A percentile compares a stretch with the other conserved stretches of the same genome.
Conservation (phyloP, 1,140 invertebrate species). For the Tetramorium simillimum region DNA sequence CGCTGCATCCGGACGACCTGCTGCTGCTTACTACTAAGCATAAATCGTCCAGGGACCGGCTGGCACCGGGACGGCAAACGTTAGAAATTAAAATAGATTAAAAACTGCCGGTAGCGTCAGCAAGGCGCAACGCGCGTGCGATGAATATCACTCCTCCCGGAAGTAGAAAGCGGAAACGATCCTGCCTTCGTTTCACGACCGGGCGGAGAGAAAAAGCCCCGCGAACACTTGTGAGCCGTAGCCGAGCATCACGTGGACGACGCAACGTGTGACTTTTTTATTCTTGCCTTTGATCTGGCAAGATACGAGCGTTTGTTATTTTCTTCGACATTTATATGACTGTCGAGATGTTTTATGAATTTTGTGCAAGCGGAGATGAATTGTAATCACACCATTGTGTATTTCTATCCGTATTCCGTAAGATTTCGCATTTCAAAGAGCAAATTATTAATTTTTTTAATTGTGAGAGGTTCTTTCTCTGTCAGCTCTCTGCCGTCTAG, state of each 20-base stretch:
- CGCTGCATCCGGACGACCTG: slow-evolving; percentile 51
- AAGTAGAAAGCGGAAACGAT: slow-evolving; percentile 20
- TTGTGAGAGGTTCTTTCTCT: not conserved
- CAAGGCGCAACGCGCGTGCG: not conserved
- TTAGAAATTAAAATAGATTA: slow-evolving; percentile 81
- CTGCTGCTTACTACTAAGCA: slow-evolving; percentile 55
- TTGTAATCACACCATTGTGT: not conserved
- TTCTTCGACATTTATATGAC: too few relatives aligned
- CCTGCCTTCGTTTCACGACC: not conserved
- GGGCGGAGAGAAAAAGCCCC: not conserved
- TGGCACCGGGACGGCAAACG: slow-evolving; percentile 53
- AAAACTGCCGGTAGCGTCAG: slow-evolving; percentile 59
- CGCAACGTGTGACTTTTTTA: not conserved
- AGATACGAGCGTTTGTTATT: not conserved
- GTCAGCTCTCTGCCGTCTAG: not conserved
- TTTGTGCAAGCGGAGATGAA: not conserved
- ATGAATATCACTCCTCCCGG: slow-evolving; percentile 23
- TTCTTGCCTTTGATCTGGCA: not conserved
- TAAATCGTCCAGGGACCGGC: slow-evolving; percentile 73
- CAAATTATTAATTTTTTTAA: not conserved
- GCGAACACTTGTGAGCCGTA: not conserved
- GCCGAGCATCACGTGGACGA: not conserved
- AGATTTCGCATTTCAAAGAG: not conserved
- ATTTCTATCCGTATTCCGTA: too few relatives aligned
- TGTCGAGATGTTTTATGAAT: not conserved